phyloP scores from a whole-genome alignment of 2,888 invertebrate genomes.

The Capitulum mitella region DNA sequence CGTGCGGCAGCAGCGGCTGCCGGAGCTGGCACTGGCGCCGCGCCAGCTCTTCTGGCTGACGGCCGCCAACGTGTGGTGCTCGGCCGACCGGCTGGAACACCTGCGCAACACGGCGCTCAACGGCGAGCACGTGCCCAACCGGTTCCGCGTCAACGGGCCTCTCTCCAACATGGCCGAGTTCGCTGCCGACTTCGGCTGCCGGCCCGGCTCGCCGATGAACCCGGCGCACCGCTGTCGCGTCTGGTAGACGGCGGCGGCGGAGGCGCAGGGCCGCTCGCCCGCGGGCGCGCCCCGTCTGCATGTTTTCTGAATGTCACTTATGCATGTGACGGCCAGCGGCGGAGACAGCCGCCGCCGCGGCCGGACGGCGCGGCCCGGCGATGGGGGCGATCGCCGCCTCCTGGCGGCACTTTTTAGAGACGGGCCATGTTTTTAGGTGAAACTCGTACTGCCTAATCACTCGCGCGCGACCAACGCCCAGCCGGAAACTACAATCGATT shows the following conservation, averaged over 20 bases:
- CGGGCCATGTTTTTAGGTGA: neutral
- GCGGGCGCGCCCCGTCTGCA: neutral
- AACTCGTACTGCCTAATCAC: neutral
- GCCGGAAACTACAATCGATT: slow-evolving; percentile 1
- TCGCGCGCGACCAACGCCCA: neutral
- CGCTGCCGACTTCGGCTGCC: slow-evolving; percentile 28
- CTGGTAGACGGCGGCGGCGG: slow-evolving; percentile 3
- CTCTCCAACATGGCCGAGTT: slow-evolving; percentile 56
- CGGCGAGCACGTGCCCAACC: slow-evolving; percentile 52
- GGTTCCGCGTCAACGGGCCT: slow-evolving; percentile 55
- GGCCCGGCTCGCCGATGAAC: slow-evolving; percentile 13
- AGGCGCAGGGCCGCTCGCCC: neutral
- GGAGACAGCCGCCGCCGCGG: neutral
- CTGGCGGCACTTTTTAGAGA: neutral
- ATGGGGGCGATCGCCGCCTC: neutral
- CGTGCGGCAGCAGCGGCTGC: slow-evolving; percentile 59
- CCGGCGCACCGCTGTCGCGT: slow-evolving; percentile 25
- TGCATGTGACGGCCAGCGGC: neutral
- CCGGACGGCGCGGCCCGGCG: neutral
- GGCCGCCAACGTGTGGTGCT: slow-evolving; percentile 81
- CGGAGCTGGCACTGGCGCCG: slow-evolving; percentile 52
- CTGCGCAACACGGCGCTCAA: slow-evolving; percentile 71
- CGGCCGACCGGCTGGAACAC: slow-evolving; percentile 61
- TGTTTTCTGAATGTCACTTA: neutral
- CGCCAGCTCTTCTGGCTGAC: slow-evolving; percentile 64